A percentile compares a stretch with the other conserved stretches of the same genome.
phyloP scores from a whole-genome alignment of 2,888 invertebrate species.

The Stomorhina lunata region DNA sequence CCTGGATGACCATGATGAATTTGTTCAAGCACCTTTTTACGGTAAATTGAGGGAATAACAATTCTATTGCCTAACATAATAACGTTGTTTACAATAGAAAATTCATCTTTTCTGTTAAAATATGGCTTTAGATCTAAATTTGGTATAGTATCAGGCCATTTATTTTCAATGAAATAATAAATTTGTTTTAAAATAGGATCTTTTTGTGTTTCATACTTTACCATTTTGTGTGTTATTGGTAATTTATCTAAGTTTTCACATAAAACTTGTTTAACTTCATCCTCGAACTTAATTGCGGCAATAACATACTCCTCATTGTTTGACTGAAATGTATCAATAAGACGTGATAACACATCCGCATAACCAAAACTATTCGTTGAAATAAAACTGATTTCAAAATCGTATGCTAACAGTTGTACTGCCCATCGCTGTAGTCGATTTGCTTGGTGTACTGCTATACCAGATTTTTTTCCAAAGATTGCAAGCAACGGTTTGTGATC shows the following conservation, averaged over 20 bases:
- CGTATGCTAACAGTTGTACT: conserved; percentile 62
- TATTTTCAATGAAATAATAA: conserved; percentile 42
- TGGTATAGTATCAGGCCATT: conserved; percentile 40
- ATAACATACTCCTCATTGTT: background rate
- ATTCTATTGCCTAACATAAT: too few species aligned
- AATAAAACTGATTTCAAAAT: background rate
- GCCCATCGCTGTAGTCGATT: conserved; percentile 64
- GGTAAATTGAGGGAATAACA: conserved; percentile 28
- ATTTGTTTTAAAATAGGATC: conserved; percentile 31
- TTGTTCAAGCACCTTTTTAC: conserved; percentile 63
- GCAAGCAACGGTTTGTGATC: too few species aligned
- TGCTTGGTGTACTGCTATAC: background rate
- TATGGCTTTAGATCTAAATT: background rate
- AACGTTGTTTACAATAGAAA: conserved; percentile 41
- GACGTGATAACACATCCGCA: conserved; percentile 39
- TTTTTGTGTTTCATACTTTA: too few species aligned
- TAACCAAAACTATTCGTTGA: conserved; percentile 61
- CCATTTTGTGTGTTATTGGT: too few species aligned
- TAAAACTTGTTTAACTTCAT: too few species aligned
- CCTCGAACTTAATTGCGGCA: background rate
- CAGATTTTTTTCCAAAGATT: conserved; percentile 56
- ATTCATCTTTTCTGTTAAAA: background rate
- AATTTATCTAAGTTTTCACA: too few species aligned
- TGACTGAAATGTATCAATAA: background rate
- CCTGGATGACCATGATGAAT: conserved; percentile 68